Base-by-base conservation (phyloP, 2,113 vertebrate genomes). In the Corvus cornix region DNA sequence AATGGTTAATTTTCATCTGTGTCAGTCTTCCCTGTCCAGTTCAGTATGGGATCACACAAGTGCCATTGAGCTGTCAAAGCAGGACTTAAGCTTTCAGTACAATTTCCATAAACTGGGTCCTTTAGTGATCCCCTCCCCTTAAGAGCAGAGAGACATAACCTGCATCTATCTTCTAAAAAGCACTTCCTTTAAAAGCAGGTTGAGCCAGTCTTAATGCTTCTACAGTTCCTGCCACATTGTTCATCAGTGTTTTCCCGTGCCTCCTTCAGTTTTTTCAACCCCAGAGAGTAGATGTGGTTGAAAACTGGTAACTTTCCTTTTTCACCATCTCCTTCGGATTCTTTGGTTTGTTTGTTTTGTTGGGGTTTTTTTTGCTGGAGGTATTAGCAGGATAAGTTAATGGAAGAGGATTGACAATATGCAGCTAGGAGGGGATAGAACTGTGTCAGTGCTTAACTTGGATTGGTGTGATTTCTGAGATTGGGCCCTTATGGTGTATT, bases 211-310 rank as follows among this genome's bases (percentile, higher is more conserved):
- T 26, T 55, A 41, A 24, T 74, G 41, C 48, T 78, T 86, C 18
- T 55, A 27, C 49, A 48, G 21, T 37, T 31, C 14, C 14, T 11
- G 3, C 16, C 5, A 4, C 1, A 1, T 2, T 2, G 9, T 22
- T 12, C 24, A 49, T 69, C 16, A 41, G 5, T 70, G 21, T 81
- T 77, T 66, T 55, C 10, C 7, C 3, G 3, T 16, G 39, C 13
- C 33, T 86, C 13, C 13, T 66, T 66, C 23, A 49, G n/a, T 26
- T 69, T 60, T 80, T 91, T 78, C 55, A 84, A 3, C 10, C 4
- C 1, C 1, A 3, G 27, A 72, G 48, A 41, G 35, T 16, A 2
- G 7, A 15, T 4, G 0, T 81, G 23, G 4, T 70, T 90, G 68
- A 64, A 91, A 83, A 75, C 9, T 3, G 1, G 0, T 58, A 18